Conservation (phyloP, 2,113 vertebrate species). For the Cichladusa arquata region DNA sequence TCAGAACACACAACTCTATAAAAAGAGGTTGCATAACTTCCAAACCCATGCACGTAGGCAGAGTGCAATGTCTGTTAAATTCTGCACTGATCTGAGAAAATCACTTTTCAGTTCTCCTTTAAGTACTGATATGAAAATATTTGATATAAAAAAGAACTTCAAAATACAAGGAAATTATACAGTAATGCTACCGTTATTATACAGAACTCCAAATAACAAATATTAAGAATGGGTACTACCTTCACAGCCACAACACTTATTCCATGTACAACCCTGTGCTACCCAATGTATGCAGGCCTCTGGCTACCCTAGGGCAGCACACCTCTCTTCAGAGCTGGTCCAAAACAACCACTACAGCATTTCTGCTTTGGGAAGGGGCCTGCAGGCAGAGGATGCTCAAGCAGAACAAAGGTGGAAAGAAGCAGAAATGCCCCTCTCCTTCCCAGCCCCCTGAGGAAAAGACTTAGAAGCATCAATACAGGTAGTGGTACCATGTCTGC, state of each 20-base stretch:
- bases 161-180: background rate
- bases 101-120: background rate
- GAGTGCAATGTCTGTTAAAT: conserved; percentile 28
- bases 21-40: conserved; percentile 46
- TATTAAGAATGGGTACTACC: background rate
- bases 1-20: conserved; percentile 9
- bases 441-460: accelerated
- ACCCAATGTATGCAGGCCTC: background rate
- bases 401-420: background rate
- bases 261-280: background rate
- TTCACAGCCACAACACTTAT: background rate
- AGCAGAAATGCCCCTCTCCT: background rate
- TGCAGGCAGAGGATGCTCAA: background rate
- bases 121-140: background rate
- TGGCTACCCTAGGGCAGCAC: background rate
- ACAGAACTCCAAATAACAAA: background rate
- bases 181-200: background rate
- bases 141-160: background rate
- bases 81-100: conserved; percentile 1
- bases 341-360: background rate
- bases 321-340: background rate
- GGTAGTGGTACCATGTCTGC: background rate
- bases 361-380: background rate
- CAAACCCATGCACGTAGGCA: conserved; percentile 20
- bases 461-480: background rate